phyloP scores from a whole-genome alignment of 2,797 vertebrate genomes.

The Cyprinella venusta region DNA sequence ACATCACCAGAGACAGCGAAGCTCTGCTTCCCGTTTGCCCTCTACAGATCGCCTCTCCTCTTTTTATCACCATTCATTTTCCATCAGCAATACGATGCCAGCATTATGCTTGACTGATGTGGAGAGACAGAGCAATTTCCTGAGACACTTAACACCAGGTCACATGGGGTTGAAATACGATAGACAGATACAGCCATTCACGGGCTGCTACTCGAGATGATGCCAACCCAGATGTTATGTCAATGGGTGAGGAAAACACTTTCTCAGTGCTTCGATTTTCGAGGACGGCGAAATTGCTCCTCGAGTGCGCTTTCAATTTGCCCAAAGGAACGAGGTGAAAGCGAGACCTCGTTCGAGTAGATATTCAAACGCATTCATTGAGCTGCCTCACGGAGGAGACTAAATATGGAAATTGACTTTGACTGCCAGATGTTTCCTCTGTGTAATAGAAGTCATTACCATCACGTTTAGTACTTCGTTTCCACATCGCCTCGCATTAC shows the following conservation, averaged over 20 bases:
- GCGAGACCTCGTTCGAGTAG: slow-evolving; percentile 45
- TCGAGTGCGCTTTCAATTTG: slow-evolving; percentile 49
- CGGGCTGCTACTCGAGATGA: slow-evolving; percentile 55
- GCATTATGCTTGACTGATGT: slow-evolving; percentile 65
- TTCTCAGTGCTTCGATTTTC: slow-evolving; percentile 46
- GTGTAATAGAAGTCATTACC: slow-evolving; percentile 58
- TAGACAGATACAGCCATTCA: slow-evolving; percentile 56
- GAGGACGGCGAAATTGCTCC: slow-evolving; percentile 40
- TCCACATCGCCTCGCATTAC: slow-evolving; percentile 48
- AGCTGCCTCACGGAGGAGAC: slow-evolving; percentile 40
- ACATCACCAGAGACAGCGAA: slow-evolving; percentile 55
- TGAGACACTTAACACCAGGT: slow-evolving; percentile 66
- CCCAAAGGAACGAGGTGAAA: slow-evolving; percentile 32
- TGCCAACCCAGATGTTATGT: slow-evolving; percentile 63
- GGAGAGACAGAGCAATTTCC: slow-evolving; percentile 65
- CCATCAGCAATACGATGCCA: slow-evolving; percentile 60
- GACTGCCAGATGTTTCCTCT: slow-evolving; percentile 59
- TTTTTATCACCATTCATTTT: slow-evolving; percentile 65
- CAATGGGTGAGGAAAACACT: slow-evolving; percentile 57
- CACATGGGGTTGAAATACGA: slow-evolving; percentile 62
- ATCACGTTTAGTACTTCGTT: slow-evolving; percentile 45
- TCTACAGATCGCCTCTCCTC: slow-evolving; percentile 39
- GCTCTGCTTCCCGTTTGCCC: slow-evolving; percentile 58
- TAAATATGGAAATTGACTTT: slow-evolving; percentile 56
- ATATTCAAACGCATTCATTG: slow-evolving; percentile 58